Conservation (phyloP, 2,113 vertebrate genomes). For the Macroglossus sobrinus region DNA sequence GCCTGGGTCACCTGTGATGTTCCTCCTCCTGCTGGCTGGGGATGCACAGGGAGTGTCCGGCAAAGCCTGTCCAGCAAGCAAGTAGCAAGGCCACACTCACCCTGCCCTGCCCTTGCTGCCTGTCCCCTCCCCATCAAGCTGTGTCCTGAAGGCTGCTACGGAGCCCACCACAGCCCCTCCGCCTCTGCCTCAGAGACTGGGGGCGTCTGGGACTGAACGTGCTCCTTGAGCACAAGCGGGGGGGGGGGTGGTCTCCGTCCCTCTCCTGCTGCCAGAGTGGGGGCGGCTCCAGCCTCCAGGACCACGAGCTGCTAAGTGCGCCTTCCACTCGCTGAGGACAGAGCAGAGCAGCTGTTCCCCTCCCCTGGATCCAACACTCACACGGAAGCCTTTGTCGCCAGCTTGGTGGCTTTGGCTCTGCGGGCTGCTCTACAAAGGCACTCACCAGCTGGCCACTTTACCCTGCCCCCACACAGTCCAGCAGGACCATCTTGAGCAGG, state of each 20-base stretch:
- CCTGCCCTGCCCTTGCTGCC: fast-evolving
- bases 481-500: not conserved
- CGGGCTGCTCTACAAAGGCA: not conserved
- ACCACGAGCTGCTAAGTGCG: fast-evolving
- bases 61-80: not conserved
- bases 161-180: fast-evolving
- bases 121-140: not conserved
- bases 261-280: not conserved
- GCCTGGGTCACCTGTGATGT: not conserved
- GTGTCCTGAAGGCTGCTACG: not conserved
- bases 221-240: not conserved
- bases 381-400: not conserved
- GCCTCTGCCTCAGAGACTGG: not conserved
- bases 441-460: not conserved
- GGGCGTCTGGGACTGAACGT: fast-evolving
- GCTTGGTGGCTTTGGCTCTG: not conserved
- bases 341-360: not conserved
- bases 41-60: too few relatives aligned
- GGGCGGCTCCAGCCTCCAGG: not conserved
- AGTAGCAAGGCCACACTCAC: not conserved
- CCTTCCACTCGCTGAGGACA: too few relatives aligned
- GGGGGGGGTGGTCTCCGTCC: not conserved
- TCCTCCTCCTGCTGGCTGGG: not conserved
- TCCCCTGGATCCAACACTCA: too few relatives aligned
- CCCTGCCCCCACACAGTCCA: not conserved